Conservation (phyloP, 2,888 invertebrate genomes). For the Adineta ricciae region DNA sequence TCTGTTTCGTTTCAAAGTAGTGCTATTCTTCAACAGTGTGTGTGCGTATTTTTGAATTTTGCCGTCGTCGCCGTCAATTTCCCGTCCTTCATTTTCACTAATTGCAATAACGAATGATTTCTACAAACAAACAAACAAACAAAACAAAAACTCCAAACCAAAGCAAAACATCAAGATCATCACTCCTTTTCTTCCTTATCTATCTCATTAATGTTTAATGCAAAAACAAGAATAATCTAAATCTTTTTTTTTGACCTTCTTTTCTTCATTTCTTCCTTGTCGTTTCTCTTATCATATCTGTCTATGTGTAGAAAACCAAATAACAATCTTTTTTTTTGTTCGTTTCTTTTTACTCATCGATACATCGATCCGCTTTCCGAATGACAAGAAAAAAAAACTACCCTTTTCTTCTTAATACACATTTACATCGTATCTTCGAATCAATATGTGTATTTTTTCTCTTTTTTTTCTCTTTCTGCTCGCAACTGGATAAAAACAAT, state of each 20-base stretch:
- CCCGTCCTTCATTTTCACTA: background rate
- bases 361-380: background rate
- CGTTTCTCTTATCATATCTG: background rate
- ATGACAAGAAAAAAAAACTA: background rate
- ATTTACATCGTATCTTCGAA: background rate
- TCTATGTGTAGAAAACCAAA: background rate
- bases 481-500: background rate
- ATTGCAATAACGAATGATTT: background rate
- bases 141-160: background rate
- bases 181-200: background rate
- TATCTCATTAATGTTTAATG: background rate
- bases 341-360: background rate
- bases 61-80: background rate
- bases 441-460: background rate
- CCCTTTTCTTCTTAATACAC: background rate
- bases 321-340: background rate
- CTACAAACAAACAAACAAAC: background rate
- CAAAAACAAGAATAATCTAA: background rate
- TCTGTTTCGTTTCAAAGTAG: background rate
- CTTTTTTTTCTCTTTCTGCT: background rate
- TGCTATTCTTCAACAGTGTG: conserved; percentile 1
- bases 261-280: background rate
- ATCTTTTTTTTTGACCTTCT: background rate
- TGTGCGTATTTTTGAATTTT: background rate
- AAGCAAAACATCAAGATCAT: background rate